Evolutionary conservation across 2,797 vertebrate species (phyloP), one percentile per base, ranked within the genome.

Genomic region (Gadopsis marmoratus): DNA sequence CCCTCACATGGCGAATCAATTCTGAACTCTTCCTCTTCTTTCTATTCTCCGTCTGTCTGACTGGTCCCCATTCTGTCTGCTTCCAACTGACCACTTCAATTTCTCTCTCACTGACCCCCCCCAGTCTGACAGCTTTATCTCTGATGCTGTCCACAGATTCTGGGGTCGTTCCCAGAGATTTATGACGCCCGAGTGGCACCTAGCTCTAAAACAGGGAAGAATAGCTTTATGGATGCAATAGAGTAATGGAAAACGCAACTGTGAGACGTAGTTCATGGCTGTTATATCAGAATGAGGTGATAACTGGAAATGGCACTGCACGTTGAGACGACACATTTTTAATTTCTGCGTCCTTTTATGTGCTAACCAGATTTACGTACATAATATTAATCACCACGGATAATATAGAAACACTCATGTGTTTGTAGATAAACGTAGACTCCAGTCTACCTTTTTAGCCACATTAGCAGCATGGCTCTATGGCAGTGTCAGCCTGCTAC

Each of bases 1-100:
- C 60, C 19, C 29, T 77, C 59, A 76, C 75, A 82, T 84, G 78
- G 78, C 80, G 58, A 84, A 87, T 83, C 71, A 21, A 68, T 83
- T 81, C 60, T 47, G 43, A 29, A 58, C 63, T 48, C 53, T 60
- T 33, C 73, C n/a, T 62, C 29, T 61, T 74, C 43, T 61, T 63
- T 71, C 65, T 56, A 26, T 56, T 54, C 43, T 48, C 26, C 53
- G 54, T 50, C 48, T 7, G 43, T 65, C 19, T 61, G 51, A 48
- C 67, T 50, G 48, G 16, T 58, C 60, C 35, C 35, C 33, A 59
- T 64, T 56, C 69, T 6, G 16, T 74, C 53, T 79, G 45, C 71
- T 56, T 76, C 63, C 75, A 19, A 33, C 64, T 71, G 69, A 81
- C 67, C 73, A 48, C 63, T 54, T 68, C 53, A 26, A 3, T 33